phyloP scores from a whole-genome alignment of 2,797 vertebrate species.

The Dallia pectoralis region DNA sequence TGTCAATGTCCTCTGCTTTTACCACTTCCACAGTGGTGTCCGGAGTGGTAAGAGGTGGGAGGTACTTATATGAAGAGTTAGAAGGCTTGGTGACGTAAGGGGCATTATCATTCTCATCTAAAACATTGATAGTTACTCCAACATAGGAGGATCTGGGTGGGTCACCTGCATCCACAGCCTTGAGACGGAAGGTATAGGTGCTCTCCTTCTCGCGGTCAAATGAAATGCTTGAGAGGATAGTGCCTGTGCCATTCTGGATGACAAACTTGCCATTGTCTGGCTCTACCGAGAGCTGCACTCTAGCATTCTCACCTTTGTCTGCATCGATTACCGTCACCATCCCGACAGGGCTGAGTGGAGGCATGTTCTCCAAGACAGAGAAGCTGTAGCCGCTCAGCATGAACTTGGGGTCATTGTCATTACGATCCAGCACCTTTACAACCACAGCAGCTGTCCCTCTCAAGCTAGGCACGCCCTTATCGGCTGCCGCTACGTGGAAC shows the following conservation, averaged over 20 bases:
- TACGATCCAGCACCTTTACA: slow-evolving; percentile 89
- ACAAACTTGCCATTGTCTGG: slow-evolving; percentile 95
- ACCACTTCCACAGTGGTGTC: slow-evolving; percentile 89
- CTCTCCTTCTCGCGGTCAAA: slow-evolving; percentile 97
- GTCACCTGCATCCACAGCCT: slow-evolving; percentile 88
- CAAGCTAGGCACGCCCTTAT: slow-evolving; percentile 90
- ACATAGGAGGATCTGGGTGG: slow-evolving; percentile 93
- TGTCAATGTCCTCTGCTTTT: slow-evolving; percentile 93
- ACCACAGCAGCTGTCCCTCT: slow-evolving; percentile 91
- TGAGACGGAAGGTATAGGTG: slow-evolving; percentile 94
- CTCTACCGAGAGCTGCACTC: slow-evolving; percentile 86
- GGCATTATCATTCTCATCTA: slow-evolving; percentile 96
- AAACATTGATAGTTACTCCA: slow-evolving; percentile 94
- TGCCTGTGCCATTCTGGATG: slow-evolving; percentile 95
- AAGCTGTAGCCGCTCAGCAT: slow-evolving; percentile 96
- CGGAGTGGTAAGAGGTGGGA: slow-evolving; percentile 80
- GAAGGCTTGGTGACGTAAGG: slow-evolving; percentile 93
- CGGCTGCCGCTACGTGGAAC: slow-evolving; percentile 88
- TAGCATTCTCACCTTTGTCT: slow-evolving; percentile 91
- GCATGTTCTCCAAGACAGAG: slow-evolving; percentile 96
- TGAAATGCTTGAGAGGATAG: slow-evolving; percentile 94
- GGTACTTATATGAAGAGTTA: slow-evolving; percentile 90
- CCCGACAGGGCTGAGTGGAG: slow-evolving; percentile 90
- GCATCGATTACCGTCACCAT: slow-evolving; percentile 94
- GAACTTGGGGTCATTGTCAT: slow-evolving; percentile 98